Base-by-base conservation (phyloP, 2,888 invertebrate species). In the Acanthacorydalis orientalis region DNA sequence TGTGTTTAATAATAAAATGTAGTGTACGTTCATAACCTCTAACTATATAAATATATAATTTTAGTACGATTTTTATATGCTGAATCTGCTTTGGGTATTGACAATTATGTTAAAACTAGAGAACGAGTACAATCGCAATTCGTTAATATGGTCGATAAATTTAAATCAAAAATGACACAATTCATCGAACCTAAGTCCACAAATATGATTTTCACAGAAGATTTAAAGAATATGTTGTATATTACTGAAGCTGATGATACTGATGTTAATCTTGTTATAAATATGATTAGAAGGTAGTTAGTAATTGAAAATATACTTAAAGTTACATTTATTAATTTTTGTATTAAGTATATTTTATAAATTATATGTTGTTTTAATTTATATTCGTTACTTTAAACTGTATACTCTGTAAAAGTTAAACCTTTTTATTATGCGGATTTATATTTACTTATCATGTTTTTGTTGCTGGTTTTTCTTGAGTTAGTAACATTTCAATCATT, bases 121-220 rank as follows among this genome's bases (percentile, higher is more conserved):
- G 70, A 73, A 39, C 68, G 64, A 52, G 64, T 72, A 1, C 70
- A 70, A 44, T 65, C 68, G 14, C 82, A 83, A 57, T 79, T 84
- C 61, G 54, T 63, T 2, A 73, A 71, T 57, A 72, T 78, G 53
- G 59, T 69, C 32, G 78, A 79, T 0, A 78, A 77, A 51, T 88
- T 88, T 60, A 72, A 73, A 49, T 55, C 60, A 1, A 83, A 85
- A 66, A 86, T 89, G 84, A 62, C 57, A 10, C 75, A 78, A 46
- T 80, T 77, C 60, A 65, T 75, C 1, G 54, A 63, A 3, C 67
- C 73, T 12, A 63, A 72, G 1, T 61, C 68, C 0, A 72, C 72
- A 51, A 75, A 72, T 53, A 76, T 85, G 74, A 74, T 89, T 52
- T 89, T 87, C 57, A 85, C 87, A 7, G 88, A 88, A 66, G 89